A percentile compares a stretch with the other conserved stretches of the same genome.
These are phyloP conservation scores for Perca fluviatilis DNA, from an alignment of 2,113 vertebrate genomes.

Conservation along the genomic window DNA sequence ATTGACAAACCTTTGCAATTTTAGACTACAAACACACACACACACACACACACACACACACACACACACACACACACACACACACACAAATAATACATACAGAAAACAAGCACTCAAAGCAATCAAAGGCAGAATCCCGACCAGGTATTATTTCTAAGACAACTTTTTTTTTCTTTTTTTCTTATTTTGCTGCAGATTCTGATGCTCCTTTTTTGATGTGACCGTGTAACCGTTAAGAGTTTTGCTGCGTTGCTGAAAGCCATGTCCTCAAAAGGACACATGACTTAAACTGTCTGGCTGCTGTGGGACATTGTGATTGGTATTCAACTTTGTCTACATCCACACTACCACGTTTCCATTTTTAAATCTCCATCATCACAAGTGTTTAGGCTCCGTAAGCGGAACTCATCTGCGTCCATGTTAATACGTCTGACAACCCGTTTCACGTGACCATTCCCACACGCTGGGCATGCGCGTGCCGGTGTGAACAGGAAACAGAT, in stretches of 20 bases:
- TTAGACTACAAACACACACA: background rate
- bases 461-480: no score
- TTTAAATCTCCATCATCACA: no score
- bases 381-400: no score
- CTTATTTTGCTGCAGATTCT: background rate
- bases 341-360: no score
- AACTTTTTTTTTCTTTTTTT: background rate
- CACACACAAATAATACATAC: background rate
- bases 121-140: constrained; percentile 21
- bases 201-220: background rate
- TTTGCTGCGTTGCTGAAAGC: constrained; percentile 2
- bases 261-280: background rate
- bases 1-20: constrained; percentile 15
- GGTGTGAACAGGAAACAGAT: no score
- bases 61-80: background rate
- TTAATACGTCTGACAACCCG: no score
- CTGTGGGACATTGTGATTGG: background rate
- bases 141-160: background rate
- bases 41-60: background rate
- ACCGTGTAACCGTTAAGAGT: background rate
- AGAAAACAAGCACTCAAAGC: constrained; percentile 24
- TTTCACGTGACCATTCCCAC: no score
- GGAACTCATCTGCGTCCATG: no score
- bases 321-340: background rate
- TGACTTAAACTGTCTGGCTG: background rate